Conservation (phyloP, 2,888 invertebrate genomes). For the Anorthoa munda region DNA sequence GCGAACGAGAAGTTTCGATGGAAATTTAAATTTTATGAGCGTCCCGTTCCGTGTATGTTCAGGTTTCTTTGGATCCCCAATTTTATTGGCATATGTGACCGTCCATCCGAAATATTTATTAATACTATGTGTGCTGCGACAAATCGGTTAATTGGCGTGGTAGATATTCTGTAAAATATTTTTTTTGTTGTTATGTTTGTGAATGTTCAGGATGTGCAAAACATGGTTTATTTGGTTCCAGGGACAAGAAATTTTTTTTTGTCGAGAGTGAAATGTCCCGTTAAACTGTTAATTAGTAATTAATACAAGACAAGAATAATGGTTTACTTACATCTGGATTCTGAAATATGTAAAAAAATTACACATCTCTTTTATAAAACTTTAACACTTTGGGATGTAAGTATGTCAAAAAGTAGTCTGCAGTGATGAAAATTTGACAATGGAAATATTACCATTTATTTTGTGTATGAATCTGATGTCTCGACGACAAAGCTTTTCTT, state of each 20-base stretch:
- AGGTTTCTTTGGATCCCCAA: constrained; percentile 29
- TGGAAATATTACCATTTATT: no score
- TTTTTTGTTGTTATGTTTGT: constrained; percentile 8
- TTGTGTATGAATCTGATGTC: no score
- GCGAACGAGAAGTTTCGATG: constrained; percentile 51
- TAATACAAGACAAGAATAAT: background rate
- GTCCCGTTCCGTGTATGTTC: constrained; percentile 26
- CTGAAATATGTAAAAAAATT: no score
- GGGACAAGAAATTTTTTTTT: background rate
- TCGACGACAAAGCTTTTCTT: no score
- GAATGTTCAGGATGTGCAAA: background rate
- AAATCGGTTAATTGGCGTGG: constrained; percentile 36
- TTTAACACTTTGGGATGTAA: no score
- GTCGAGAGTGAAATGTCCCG: background rate
- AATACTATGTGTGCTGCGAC: constrained; percentile 18
- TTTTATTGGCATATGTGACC: constrained; percentile 43
- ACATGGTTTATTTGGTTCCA: background rate
- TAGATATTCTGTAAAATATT: background rate
- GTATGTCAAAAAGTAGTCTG: no score
- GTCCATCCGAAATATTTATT: constrained; percentile 38
- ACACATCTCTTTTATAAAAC: no score
- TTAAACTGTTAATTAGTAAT: background rate
- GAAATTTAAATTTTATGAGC: constrained; percentile 67
- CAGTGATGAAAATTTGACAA: no score
- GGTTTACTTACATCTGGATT: background rate